These are phyloP conservation scores for Coecobrya sp. DNA, from an alignment of 2,888 invertebrate species.

Conservation along the genomic window DNA sequence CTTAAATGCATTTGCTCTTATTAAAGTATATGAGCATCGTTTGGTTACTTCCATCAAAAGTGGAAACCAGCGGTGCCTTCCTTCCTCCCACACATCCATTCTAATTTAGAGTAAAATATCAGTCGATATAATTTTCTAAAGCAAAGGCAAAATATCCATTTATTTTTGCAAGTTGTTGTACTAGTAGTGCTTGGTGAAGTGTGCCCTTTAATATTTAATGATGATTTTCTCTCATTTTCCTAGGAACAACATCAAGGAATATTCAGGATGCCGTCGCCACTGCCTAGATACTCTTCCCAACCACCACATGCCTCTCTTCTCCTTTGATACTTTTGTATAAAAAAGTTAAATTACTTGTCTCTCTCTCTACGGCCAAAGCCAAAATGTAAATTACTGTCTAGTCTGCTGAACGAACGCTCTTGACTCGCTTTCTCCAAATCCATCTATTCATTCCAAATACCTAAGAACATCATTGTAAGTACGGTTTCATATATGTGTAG, in stretches of 20 bases:
- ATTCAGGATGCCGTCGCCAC: neutral
- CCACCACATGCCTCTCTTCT: neutral
- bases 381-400: constrained; percentile 14
- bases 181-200: too few relatives aligned
- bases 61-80: neutral
- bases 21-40: neutral
- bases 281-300: neutral
- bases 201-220: constrained; percentile 23
- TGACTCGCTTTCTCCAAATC: constrained; percentile 16
- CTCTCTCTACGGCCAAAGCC: neutral
- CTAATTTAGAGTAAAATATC: neutral
- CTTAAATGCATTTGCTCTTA: neutral
- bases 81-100: neutral
- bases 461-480: neutral
- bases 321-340: neutral
- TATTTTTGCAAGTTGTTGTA: neutral
- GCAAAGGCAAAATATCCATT: neutral
- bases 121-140: neutral
- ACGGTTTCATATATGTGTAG: neutral
- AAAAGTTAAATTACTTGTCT: constrained; percentile 1
- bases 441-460: neutral
- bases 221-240: constrained; percentile 39
- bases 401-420: constrained; percentile 20
- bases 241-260: neutral
- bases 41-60: neutral